Conservation (phyloP, 2,113 vertebrate species). For the Scomber japonicus region DNA sequence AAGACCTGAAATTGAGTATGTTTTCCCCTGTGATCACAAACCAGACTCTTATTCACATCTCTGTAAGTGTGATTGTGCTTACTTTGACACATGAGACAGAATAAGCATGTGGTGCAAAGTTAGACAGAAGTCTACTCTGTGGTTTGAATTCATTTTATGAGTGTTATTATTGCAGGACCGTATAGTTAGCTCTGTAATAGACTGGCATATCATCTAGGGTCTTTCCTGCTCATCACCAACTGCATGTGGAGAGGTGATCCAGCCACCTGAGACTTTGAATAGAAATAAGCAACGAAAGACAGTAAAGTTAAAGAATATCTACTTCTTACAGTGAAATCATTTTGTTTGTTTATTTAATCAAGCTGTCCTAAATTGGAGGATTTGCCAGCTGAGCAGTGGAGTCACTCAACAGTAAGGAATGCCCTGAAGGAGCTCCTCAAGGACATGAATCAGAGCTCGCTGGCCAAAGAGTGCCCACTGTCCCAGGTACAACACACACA, state of each 20-base stretch:
- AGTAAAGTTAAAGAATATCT: too few relatives aligned
- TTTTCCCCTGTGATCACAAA: background rate
- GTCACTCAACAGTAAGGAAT: slow-evolving; percentile 95
- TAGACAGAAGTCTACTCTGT: background rate
- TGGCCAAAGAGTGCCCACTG: slow-evolving; percentile 97
- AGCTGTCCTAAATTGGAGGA: slow-evolving; percentile 96
- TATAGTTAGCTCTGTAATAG: background rate
- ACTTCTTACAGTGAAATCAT: too few relatives aligned
- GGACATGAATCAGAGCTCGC: slow-evolving; percentile 98
- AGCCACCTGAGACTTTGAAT: too few relatives aligned
- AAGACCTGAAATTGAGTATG: background rate
- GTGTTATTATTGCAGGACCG: background rate
- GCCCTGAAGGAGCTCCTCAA: slow-evolving; percentile 97
- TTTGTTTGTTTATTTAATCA: too few relatives aligned
- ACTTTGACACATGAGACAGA: background rate
- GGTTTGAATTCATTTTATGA: background rate
- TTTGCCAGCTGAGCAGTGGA: slow-evolving; percentile 96
- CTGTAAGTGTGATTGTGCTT: background rate
- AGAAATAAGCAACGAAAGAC: too few relatives aligned
- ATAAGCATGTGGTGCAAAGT: background rate
- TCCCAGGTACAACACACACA: slow-evolving; percentile 88
- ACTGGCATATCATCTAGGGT: background rate
- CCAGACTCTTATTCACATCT: background rate
- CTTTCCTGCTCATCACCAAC: too few relatives aligned
- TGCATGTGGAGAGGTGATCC: too few relatives aligned